Percentiles rank a stretch among this genome's conserved stretches.
phyloP scores from a whole-genome alignment of 1,140 invertebrate genomes.

The Bombus waltoni region DNA sequence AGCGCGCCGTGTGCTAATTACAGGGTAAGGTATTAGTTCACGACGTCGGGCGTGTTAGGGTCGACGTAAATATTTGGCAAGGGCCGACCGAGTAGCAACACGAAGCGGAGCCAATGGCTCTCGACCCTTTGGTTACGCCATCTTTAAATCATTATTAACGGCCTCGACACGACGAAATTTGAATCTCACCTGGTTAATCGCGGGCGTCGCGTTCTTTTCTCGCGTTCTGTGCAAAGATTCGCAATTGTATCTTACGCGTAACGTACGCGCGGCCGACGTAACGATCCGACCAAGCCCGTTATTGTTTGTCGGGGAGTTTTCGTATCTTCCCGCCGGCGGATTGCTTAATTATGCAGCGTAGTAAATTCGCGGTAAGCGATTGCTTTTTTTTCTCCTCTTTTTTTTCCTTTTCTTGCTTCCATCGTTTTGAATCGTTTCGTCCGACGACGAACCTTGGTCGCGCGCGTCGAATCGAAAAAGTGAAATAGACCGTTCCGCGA shows the following conservation, averaged over 20 bases:
- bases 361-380: background rate
- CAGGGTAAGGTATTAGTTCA: conserved; percentile 67
- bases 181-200: background rate
- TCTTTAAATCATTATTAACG: conserved; percentile 42
- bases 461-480: background rate
- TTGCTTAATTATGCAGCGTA: conserved; percentile 19
- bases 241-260: background rate
- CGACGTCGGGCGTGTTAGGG: conserved; percentile 58
- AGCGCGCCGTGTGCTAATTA: conserved; percentile 63
- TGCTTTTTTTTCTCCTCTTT: background rate
- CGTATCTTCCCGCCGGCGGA: background rate
- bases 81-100: conserved; percentile 26
- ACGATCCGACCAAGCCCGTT: background rate
- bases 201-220: background rate
- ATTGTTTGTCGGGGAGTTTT: background rate
- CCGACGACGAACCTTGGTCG: background rate
- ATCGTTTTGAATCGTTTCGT: background rate
- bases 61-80: conserved; percentile 65
- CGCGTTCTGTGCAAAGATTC: background rate
- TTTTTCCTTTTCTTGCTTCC: too few species aligned
- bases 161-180: background rate
- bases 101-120: conserved; percentile 8
- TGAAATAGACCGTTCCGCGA: conserved; percentile 40
- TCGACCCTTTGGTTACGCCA: conserved; percentile 11
- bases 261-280: background rate